Evolutionary conservation across 2,888 invertebrate genomes (phyloP).

Genomic region (Hypselothyrea guttata): DNA sequence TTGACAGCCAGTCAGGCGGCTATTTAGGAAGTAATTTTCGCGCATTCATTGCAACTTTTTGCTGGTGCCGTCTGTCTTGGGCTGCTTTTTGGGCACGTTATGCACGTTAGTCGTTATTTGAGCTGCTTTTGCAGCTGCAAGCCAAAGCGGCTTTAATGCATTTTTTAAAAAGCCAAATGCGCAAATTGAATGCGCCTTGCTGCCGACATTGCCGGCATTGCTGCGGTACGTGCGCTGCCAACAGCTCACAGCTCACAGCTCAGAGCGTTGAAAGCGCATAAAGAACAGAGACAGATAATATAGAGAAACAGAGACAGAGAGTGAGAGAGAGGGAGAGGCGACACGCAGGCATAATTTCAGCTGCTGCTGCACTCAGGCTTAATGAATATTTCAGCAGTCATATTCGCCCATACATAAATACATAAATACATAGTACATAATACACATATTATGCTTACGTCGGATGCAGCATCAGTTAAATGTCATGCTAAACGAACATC

Average conservation of each 20-base stretch:
- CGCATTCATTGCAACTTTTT: slow-evolving; percentile 68
- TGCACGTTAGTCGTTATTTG: slow-evolving; percentile 70
- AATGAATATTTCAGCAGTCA: slow-evolving; percentile 69
- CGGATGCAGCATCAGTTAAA: slow-evolving; percentile 42
- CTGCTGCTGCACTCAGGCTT: slow-evolving; percentile 70
- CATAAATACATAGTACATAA: no score
- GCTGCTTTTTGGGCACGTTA: slow-evolving; percentile 68
- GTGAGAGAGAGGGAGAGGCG: no score
- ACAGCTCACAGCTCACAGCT: neutral
- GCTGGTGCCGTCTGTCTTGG: slow-evolving; percentile 25
- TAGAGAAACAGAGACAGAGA: slow-evolving; percentile 18
- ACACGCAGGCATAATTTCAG: slow-evolving; percentile 73
- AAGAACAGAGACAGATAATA: neutral
- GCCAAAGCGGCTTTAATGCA: slow-evolving; percentile 61
- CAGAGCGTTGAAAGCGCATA: neutral
- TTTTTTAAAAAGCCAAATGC: slow-evolving; percentile 77
- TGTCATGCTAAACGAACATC: slow-evolving; percentile 38
- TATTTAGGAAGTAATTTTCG: slow-evolving; percentile 76
- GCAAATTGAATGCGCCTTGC: slow-evolving; percentile 70
- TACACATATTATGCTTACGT: slow-evolving; percentile 20
- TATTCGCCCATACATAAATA: slow-evolving; percentile 46
- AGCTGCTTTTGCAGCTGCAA: slow-evolving; percentile 20
- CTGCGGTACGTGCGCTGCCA: slow-evolving; percentile 62
- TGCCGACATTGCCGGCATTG: slow-evolving; percentile 30
- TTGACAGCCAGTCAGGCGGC: slow-evolving; percentile 76